phyloP scores from a whole-genome alignment of 2,888 invertebrate genomes.

The Trileptium ribeirensis region DNA sequence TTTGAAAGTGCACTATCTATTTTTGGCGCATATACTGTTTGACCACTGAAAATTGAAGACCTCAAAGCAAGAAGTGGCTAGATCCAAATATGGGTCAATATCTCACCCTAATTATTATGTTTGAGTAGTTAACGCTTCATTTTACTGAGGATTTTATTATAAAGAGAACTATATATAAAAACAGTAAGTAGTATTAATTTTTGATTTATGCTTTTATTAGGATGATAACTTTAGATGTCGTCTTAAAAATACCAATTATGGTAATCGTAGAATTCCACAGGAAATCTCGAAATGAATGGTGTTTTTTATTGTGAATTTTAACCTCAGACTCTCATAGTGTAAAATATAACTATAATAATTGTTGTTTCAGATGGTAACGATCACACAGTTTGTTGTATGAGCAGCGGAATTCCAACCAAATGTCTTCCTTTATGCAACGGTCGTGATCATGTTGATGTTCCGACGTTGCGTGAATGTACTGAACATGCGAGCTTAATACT shows the following conservation, averaged over 20 bases:
- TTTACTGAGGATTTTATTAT: too few species aligned
- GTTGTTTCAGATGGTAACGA: constrained; percentile 20
- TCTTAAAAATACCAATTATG: not conserved
- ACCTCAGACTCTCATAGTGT: not conserved
- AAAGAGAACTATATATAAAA: too few species aligned
- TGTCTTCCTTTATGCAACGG: constrained; percentile 22
- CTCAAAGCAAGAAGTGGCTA: too few species aligned
- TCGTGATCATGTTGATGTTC: not conserved
- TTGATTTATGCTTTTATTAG: too few species aligned
- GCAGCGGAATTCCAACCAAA: not conserved
- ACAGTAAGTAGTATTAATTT: too few species aligned
- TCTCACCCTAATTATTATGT: too few species aligned
- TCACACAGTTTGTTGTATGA: constrained; percentile 11
- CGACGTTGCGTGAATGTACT: not conserved
- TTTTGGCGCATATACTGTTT: too few species aligned
- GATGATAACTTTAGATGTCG: too few species aligned
- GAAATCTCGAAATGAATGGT: not conserved
- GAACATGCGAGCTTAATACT: not conserved
- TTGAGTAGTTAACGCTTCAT: too few species aligned
- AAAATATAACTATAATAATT: not conserved
- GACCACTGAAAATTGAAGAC: too few species aligned
- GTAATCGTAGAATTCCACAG: not conserved
- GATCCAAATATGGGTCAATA: too few species aligned
- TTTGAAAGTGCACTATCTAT: too few species aligned
- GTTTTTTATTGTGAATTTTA: not conserved